Evolutionary conservation across 1,140 invertebrate genomes (phyloP), one percentile per base, ranked within the genome.

Genomic region (Aphidius gifuensis): DNA sequence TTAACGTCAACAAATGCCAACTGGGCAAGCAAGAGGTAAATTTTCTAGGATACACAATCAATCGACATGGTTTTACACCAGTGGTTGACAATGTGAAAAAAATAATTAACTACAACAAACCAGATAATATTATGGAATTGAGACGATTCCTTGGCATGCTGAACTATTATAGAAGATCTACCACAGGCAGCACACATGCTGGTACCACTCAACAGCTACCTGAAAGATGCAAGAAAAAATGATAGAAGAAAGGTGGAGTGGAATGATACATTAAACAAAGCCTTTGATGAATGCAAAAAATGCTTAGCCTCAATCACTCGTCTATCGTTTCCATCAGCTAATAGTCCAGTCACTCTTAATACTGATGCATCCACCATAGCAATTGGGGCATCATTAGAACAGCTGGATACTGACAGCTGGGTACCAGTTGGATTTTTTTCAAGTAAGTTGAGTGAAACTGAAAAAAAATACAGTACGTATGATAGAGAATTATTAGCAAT

Each of bases 111-210:
- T 79, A 72, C 60, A 68, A 67, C 7, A 57, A 64, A 63, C 74
- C 79, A 6, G 59, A 64, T n/a, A 71, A 61, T 9, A 60, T 77
- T 9, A 64, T 68, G 32, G 61, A 72, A 48, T 61, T 77, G n/a
- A 59, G 76, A 38, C 57, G 70, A 7, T 83, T 82, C 62, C 51
- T 83, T 4, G 81, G 76, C 0, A 75, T 79, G 68, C 53, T 79
- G 0, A 80, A 80, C 51, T 81, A 74, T 67, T 80, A 79, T 61
- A 58, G 70, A 9, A 48, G 66, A 11, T 53, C 58, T 78, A 1
- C 70, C 68, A 0, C 50, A 70, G 39, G 70, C 72, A 4, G 68
- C 73, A 6, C 43, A 70, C 9, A 42, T 51, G 38, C 72, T 76
- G 61, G 46, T 47, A 8, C 58, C 62, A 9, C 64, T 77, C 7